Conservation (phyloP, 2,113 vertebrate species). For the Jaculus jaculus region DNA sequence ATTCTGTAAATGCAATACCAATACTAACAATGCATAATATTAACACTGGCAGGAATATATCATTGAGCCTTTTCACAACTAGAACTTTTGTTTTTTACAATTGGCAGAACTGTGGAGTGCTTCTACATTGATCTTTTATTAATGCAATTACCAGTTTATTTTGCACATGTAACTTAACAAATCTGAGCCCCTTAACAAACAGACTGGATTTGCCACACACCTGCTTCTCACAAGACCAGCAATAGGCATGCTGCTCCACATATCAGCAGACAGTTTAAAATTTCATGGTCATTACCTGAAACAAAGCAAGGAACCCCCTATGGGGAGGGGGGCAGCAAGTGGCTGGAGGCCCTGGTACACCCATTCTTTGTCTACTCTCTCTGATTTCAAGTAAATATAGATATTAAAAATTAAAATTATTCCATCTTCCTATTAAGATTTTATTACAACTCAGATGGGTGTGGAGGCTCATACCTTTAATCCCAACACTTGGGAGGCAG, state of each 20-base stretch:
- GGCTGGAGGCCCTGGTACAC: too few species aligned
- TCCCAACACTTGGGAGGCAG: too few species aligned
- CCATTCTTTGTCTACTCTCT: too few species aligned
- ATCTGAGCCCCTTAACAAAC: slow-evolving; percentile 81
- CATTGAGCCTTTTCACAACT: slow-evolving; percentile 82
- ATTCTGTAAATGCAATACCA: slow-evolving; percentile 76
- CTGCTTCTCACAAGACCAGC: slow-evolving; percentile 24
- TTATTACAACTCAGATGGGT: too few species aligned
- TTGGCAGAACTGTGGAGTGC: slow-evolving; percentile 85
- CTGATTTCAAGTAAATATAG: neutral
- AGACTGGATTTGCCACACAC: neutral
- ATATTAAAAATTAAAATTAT: neutral
- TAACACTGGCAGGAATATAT: slow-evolving; percentile 77
- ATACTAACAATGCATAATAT: slow-evolving; percentile 74
- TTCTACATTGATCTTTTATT: slow-evolving; percentile 91
- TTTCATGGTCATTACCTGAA: neutral
- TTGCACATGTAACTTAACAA: slow-evolving; percentile 90
- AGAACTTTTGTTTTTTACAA: slow-evolving; percentile 82
- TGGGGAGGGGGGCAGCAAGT: neutral
- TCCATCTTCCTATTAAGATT: too few species aligned
- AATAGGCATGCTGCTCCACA: neutral
- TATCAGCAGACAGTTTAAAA: slow-evolving; percentile 23
- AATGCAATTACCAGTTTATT: slow-evolving; percentile 88
- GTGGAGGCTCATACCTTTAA: too few species aligned
- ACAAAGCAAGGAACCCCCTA: neutral